These are phyloP conservation scores for Fragum sueziense DNA, from an alignment of 2,888 invertebrate species.

Conservation along the genomic window DNA sequence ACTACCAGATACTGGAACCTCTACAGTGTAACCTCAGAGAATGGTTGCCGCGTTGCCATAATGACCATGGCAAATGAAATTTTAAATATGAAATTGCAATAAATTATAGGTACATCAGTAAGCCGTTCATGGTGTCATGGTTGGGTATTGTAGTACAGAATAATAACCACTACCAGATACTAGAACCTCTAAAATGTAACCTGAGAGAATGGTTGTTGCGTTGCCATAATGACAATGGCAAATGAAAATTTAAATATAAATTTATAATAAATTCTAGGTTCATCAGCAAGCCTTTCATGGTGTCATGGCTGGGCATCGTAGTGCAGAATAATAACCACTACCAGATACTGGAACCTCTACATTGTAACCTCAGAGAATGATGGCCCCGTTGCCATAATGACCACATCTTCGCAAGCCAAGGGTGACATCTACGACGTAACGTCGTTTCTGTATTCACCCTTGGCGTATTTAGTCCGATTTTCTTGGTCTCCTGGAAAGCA, in stretches of 20 bases:
- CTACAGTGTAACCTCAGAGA: conserved; percentile 59
- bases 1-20: conserved; percentile 62
- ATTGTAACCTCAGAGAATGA: conserved; percentile 57
- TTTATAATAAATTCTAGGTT: too few relatives aligned
- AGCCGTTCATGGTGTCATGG: conserved; percentile 35
- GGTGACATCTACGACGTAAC: too few relatives aligned
- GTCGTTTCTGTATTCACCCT: too few relatives aligned
- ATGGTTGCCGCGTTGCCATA: conserved; percentile 29
- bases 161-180: conserved; percentile 54
- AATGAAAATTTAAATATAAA: too few relatives aligned
- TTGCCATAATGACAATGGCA: too few relatives aligned
- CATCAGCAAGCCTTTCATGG: conserved; percentile 37
- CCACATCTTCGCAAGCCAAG: too few relatives aligned
- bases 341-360: conserved; percentile 62
- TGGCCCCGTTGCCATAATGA: conserved; percentile 30
- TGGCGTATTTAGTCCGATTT: too few relatives aligned
- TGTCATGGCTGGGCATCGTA: conserved; percentile 48
- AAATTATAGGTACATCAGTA: conserved; percentile 44
- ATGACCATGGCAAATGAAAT: too few relatives aligned
- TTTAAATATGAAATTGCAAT: too few relatives aligned
- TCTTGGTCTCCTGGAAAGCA: too few relatives aligned
- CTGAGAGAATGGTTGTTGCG: conserved; percentile 55
- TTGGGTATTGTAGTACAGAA: conserved; percentile 56
- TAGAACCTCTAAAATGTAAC: conserved; percentile 60
- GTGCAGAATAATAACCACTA: conserved; percentile 49